Percentiles rank a stretch among this genome's conserved stretches.
Conservation (phyloP, 1,140 invertebrate species). For the Cardiocondyla obscurior region DNA sequence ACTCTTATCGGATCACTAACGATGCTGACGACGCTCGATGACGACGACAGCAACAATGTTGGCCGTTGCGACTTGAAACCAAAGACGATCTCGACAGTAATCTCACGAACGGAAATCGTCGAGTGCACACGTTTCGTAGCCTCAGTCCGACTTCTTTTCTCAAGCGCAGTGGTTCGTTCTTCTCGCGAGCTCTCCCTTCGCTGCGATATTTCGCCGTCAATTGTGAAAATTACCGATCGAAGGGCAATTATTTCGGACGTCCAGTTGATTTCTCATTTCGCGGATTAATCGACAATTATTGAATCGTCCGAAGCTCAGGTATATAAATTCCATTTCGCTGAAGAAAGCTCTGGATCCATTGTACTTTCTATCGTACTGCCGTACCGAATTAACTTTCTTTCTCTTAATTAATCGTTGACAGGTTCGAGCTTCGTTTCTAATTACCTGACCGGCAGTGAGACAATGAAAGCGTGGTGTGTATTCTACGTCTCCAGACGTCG, state of each 20-base stretch:
- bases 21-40: slow-evolving; percentile 70
- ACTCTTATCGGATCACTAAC: slow-evolving; percentile 56
- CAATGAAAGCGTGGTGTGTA: slow-evolving; percentile 16
- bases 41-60: slow-evolving; percentile 5
- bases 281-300: neutral
- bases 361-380: neutral
- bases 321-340: neutral
- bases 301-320: slow-evolving; percentile 20
- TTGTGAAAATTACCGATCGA: neutral
- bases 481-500: neutral
- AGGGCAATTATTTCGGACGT: neutral
- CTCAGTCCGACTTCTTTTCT: slow-evolving; percentile 54
- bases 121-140: neutral
- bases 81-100: slow-evolving; percentile 61
- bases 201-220: neutral
- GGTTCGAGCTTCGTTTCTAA: neutral
- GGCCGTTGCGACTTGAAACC: slow-evolving; percentile 61
- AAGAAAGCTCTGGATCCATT: neutral
- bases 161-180: slow-evolving; percentile 35
- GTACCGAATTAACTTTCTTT: neutral
- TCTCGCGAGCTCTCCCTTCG: neutral
- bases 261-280: neutral
- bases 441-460: neutral
- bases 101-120: slow-evolving; percentile 49
- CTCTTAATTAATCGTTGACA: slow-evolving; percentile 16